Conservation (phyloP, 35 echinoderm and acorn worm species). For the Ophiothrix spiculata region DNA sequence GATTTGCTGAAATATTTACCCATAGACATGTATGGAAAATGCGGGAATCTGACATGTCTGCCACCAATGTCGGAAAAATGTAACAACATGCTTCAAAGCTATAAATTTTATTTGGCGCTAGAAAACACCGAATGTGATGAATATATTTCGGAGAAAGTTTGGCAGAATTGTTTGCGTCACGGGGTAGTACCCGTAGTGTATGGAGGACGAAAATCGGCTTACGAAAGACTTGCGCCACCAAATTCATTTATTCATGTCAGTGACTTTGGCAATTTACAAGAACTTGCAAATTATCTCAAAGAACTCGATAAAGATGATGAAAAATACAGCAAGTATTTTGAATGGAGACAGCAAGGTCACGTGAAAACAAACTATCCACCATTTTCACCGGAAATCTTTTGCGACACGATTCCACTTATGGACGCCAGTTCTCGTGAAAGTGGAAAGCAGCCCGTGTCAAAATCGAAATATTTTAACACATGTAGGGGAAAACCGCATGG, state of each 20-base stretch:
- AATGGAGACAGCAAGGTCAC: conserved; percentile 46
- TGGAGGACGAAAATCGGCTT: conserved; percentile 58
- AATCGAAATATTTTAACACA: conserved; percentile 51
- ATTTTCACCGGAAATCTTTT: conserved; percentile 54
- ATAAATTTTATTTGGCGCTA: conserved; percentile 84
- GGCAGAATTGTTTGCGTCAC: conserved; percentile 63
- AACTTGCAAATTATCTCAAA: conserved; percentile 66
- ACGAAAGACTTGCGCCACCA: conserved; percentile 57
- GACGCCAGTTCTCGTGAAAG: conserved; percentile 47
- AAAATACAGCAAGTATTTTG: conserved; percentile 76
- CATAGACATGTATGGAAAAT: conserved; percentile 79
- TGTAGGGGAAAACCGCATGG: conserved; percentile 42
- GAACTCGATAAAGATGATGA: conserved; percentile 70
- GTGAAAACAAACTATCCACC: conserved; percentile 64
- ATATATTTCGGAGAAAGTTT: conserved; percentile 85
- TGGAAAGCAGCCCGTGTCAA: conserved; percentile 11
- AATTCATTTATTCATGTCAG: conserved; percentile 91
- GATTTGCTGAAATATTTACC: conserved; percentile 54
- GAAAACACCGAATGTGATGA: conserved; percentile 90
- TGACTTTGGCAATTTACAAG: conserved; percentile 53
- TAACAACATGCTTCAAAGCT: conserved; percentile 38
- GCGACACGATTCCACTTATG: conserved; percentile 57
- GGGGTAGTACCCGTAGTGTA: conserved; percentile 80
- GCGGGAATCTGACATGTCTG: conserved; percentile 74
- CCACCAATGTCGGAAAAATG: conserved; percentile 64